Conservation (phyloP, 2,113 vertebrate species). For the Nycticryphes semicollaris region DNA sequence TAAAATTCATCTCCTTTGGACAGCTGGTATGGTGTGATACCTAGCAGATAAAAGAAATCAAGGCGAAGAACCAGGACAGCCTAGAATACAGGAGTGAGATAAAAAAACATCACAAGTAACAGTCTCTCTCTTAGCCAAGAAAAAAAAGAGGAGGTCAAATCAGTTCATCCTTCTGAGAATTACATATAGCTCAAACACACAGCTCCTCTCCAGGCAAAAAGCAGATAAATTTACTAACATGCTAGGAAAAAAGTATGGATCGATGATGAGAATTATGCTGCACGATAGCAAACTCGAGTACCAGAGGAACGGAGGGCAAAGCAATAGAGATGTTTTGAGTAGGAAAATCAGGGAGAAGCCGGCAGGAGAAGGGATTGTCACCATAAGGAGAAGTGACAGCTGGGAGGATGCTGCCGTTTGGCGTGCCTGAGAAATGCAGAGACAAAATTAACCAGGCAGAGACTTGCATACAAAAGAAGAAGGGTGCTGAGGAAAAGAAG, state of each 20-base stretch:
- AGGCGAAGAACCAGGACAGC: background rate
- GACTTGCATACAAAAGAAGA: background rate
- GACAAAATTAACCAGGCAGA: background rate
- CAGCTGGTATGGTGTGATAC: background rate
- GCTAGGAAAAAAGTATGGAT: background rate
- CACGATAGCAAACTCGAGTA: background rate
- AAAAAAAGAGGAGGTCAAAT: background rate
- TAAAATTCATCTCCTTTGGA: conserved; percentile 1
- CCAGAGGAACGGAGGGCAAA: background rate
- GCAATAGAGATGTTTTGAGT: background rate
- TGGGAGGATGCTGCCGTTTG: background rate
- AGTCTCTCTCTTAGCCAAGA: background rate
- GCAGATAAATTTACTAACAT: background rate
- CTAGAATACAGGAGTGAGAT: background rate
- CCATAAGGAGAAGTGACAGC: background rate
- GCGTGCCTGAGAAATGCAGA: background rate
- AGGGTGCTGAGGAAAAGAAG: background rate
- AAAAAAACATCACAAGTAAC: background rate
- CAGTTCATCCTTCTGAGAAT: background rate
- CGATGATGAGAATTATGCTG: background rate
- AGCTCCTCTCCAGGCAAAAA: background rate
- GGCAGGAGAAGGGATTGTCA: background rate
- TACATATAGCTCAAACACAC: background rate
- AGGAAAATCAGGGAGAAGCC: background rate
- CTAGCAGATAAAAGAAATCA: conserved; percentile 1